phyloP scores from a whole-genome alignment of 2,797 vertebrate species.

The Halcyon chelicuti region DNA sequence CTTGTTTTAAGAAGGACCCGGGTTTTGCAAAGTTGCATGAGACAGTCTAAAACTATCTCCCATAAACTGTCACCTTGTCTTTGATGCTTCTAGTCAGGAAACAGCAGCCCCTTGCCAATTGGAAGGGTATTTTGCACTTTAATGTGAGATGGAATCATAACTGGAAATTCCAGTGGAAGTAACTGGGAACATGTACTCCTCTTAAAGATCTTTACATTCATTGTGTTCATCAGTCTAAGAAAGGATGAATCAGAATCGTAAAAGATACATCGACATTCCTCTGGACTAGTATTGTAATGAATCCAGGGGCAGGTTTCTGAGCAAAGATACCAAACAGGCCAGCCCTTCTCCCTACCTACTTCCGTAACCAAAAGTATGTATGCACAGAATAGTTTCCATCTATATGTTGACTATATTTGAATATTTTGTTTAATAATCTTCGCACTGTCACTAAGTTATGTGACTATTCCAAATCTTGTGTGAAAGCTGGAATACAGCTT shows the following conservation, averaged over 20 bases:
- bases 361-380: neutral
- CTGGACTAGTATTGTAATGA: neutral
- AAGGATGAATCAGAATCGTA: neutral
- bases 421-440: neutral
- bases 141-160: neutral
- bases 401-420: neutral
- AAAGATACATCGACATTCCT: accelerated
- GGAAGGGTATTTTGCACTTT: neutral
- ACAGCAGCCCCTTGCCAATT: neutral
- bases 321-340: neutral
- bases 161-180: neutral
- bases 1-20: neutral
- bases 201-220: neutral
- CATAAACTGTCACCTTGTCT: neutral
- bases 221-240: neutral
- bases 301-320: neutral
- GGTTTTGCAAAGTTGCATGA: neutral
- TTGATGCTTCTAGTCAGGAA: neutral
- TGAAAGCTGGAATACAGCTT: neutral
- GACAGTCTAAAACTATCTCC: neutral
- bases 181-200: neutral
- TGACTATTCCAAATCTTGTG: neutral
- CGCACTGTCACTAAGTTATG: neutral
- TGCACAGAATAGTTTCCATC: neutral
- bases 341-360: neutral